A percentile compares a stretch with the other conserved stretches of the same genome.
phyloP scores from a whole-genome alignment of 2,888 invertebrate genomes.

The Subacronicta megacephala region DNA sequence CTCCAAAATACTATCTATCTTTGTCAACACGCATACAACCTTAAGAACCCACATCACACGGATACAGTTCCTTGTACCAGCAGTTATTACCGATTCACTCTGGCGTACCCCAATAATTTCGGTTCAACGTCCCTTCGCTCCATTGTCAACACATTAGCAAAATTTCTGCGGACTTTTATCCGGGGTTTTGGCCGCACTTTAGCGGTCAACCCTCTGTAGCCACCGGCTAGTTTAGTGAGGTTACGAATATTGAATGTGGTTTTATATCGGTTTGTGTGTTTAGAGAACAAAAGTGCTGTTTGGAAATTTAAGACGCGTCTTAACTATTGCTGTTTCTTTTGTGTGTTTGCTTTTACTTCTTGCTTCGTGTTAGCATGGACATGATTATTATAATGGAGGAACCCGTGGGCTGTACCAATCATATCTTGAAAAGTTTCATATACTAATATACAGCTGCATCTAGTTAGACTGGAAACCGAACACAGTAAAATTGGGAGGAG shows the following conservation, averaged over 20 bases:
- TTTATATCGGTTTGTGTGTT: constrained; percentile 3
- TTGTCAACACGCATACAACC: constrained; percentile 9
- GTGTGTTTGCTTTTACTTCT: background rate
- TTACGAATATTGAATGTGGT: constrained; percentile 15
- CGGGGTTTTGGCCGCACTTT: constrained; percentile 22
- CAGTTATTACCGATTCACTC: constrained; percentile 33
- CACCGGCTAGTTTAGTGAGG: constrained; percentile 28
- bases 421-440: too few relatives aligned
- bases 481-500: too few relatives aligned
- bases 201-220: constrained; percentile 27
- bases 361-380: too few relatives aligned
- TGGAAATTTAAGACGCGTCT: background rate
- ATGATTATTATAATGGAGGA: too few relatives aligned
- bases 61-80: constrained; percentile 21
- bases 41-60: constrained; percentile 24
- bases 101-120: constrained; percentile 48
- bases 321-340: too few relatives aligned
- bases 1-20: background rate
- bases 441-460: too few relatives aligned
- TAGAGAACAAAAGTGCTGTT: background rate
- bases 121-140: constrained; percentile 17
- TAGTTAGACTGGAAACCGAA: too few relatives aligned
- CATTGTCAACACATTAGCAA: constrained; percentile 56
- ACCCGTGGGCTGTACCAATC: too few relatives aligned
- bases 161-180: constrained; percentile 53